Base-by-base conservation (phyloP, 1,140 invertebrate genomes). In the Drosophila novamexicana region DNA sequence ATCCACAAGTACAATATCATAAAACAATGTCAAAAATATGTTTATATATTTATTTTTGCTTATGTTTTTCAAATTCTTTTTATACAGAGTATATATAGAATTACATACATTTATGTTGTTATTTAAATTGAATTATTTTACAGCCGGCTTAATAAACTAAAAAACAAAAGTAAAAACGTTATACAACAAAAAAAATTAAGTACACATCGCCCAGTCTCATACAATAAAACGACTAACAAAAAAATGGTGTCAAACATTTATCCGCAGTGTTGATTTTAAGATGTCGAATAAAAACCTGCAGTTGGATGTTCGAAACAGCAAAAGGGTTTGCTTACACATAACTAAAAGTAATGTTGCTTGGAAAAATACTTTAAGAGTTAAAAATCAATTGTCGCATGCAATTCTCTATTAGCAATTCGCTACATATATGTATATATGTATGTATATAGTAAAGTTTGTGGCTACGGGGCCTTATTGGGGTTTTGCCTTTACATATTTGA, bases 351-450 rank as follows among this genome's bases (percentile, higher is more conserved):
- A 45, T 42, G 12, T 12, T 44, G 22, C 53, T 42, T 54, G 54
- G 62, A 50, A 42, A 81, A 86, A 76, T 79, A 73, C 71, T 49
- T 56, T 45, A 40, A 4, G 37, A 75, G 42, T 66, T 53, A 14
- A 10, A 34, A 81, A 79, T 71, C 79, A 86, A 82, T 82, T 88
- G 66, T 75, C 67, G 53, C 14, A 70, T 56, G 79, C 79, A 80
- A 72, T 73, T 88, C 61, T 77, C 44, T 59, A 29, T 29, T 29
- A 29, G 36, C 57, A 65, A 39, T 74, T 50, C 39, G 44, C 65
- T 74, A n/a, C 16, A 64, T 53, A 44, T 22, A 14, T 52, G 16
- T 45, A 14, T 52, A 40, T 12, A 40, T 18, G 18, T 22, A 10
- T 52, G 16, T 45, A 14, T 52, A 40, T 12, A 40, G 39, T 52